A percentile compares a stretch with the other conserved stretches of the same genome.
Evolutionary conservation across 2,888 invertebrate species (phyloP).

Genomic region (Caenorhabditis imperialis): DNA sequence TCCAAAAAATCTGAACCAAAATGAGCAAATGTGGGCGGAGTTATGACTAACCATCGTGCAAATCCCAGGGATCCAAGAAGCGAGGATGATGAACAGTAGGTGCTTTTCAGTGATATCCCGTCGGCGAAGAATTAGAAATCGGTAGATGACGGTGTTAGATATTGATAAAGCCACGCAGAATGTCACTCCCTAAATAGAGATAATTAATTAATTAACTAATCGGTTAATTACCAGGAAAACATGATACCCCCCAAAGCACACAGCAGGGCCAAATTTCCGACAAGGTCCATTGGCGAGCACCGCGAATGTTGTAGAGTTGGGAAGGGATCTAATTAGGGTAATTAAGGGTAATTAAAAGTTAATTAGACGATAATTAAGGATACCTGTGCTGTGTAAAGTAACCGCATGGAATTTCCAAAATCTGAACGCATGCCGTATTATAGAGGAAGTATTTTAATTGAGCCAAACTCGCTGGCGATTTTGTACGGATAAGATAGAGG

Average conservation of each 20-base stretch:
- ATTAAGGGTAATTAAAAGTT: neutral
- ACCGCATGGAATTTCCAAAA: constrained; percentile 19
- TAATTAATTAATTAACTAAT: neutral
- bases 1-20: too few species aligned
- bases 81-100: constrained; percentile 19
- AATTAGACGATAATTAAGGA: neutral
- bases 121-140: constrained; percentile 38
- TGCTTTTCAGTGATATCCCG: constrained; percentile 22
- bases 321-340: constrained; percentile 43
- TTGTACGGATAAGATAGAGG: constrained; percentile 40
- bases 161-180: constrained; percentile 47
- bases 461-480: constrained; percentile 39
- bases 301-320: constrained; percentile 44
- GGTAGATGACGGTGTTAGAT: constrained; percentile 43
- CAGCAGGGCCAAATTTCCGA: constrained; percentile 28
- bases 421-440: constrained; percentile 37
- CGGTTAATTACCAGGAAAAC: constrained; percentile 24
- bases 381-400: constrained; percentile 52
- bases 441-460: constrained; percentile 46
- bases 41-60: constrained; percentile 28
- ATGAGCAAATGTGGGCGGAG: too few species aligned
- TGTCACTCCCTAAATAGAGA: constrained; percentile 27
- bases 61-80: constrained; percentile 29
- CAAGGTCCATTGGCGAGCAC: constrained; percentile 47
- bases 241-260: constrained; percentile 48